These are phyloP conservation scores for Odocoileus hemionus DNA, from an alignment of 2,113 vertebrate genomes.

Conservation along the genomic window DNA sequence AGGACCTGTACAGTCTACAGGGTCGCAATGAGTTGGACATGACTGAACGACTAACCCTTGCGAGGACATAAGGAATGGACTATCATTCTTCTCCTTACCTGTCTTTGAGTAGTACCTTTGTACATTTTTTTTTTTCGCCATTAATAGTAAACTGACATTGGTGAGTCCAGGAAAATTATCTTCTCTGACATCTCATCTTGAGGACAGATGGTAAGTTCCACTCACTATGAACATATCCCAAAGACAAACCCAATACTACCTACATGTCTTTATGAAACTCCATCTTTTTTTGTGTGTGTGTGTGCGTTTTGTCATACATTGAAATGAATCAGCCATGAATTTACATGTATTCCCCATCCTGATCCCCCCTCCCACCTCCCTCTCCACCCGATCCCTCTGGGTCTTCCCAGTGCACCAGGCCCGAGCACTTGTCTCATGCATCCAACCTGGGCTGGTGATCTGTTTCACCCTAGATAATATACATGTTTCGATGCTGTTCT, in stretches of 20 bases:
- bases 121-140: neutral
- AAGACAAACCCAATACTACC: neutral
- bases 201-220: neutral
- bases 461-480: too few species aligned
- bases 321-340: too few species aligned
- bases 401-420: too few species aligned
- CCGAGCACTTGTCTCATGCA: too few species aligned
- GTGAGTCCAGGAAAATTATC: neutral
- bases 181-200: neutral
- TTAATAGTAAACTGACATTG: neutral
- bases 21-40: neutral
- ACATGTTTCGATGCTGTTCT: too few species aligned
- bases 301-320: too few species aligned
- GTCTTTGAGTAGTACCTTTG: neutral
- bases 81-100: neutral
- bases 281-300: neutral
- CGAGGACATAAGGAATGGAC: neutral
- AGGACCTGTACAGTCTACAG: neutral
- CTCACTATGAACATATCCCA: neutral
- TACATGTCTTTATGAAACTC: neutral
- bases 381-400: too few species aligned
- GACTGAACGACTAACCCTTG: neutral
- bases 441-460: too few species aligned
- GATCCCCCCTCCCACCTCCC: too few species aligned
- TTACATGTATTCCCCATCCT: too few species aligned